Percentiles rank a stretch among this genome's conserved stretches.
phyloP scores from a whole-genome alignment of 2,113 vertebrate species.

The Tiliqua scincoides region DNA sequence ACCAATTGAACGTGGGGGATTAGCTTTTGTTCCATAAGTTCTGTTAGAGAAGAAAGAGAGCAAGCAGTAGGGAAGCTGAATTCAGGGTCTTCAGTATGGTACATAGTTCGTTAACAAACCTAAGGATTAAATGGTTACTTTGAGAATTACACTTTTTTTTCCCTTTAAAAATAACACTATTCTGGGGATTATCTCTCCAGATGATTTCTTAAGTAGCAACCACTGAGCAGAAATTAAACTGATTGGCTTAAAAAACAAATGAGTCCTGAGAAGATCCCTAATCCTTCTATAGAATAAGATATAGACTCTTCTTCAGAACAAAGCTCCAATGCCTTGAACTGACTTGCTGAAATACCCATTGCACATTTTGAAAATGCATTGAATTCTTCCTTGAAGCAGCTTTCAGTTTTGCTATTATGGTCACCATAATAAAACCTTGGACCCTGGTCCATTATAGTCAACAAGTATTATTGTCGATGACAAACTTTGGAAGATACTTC shows the following conservation, averaged over 20 bases:
- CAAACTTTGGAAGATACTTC: neutral
- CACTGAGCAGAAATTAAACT: conserved; percentile 36
- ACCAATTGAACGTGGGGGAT: neutral
- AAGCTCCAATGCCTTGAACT: neutral
- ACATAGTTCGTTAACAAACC: conserved; percentile 23
- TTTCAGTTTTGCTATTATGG: neutral
- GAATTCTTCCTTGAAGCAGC: neutral
- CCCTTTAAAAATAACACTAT: conserved; percentile 13
- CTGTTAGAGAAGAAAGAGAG: neutral
- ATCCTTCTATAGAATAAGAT: conserved; percentile 17
- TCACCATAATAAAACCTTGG: neutral
- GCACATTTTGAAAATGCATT: neutral
- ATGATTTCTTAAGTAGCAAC: conserved; percentile 54
- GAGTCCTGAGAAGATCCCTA: neutral
- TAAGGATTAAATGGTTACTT: conserved; percentile 46
- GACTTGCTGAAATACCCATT: neutral
- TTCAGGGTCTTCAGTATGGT: neutral
- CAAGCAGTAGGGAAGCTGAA: neutral
- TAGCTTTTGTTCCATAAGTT: neutral
- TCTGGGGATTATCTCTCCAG: conserved; percentile 49
- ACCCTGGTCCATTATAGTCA: conserved; percentile 3
- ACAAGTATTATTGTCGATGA: neutral
- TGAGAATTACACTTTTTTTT: conserved; percentile 29
- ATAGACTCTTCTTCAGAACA: neutral
- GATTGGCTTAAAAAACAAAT: conserved; percentile 19